Evolutionary conservation across 2,113 vertebrate genomes (phyloP), one percentile per base, ranked within the genome.

Genomic region (Myotis brandtii): DNA sequence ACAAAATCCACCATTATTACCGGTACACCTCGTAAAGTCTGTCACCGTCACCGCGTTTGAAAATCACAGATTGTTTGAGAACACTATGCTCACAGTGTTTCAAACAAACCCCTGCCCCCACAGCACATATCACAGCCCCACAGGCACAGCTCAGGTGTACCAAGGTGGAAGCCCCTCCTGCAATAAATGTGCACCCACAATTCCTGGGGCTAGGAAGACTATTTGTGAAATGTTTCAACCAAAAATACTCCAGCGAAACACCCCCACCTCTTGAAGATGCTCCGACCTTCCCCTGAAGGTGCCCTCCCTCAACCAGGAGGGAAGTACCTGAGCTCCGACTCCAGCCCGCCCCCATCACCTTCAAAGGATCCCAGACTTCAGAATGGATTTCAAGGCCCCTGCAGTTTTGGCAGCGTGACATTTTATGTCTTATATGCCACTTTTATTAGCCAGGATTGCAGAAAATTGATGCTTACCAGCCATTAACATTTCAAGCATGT

Each of bases 401-500:
- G 82, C 73, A 86, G 96, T 96, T 97, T 87, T n/a, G 93, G 67
- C 13, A 76, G 89, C 92, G 90, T 96, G 97, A 95, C 92, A 97
- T 97, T 96, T 92, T 95, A 96, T 67, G 85, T 67, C 79, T 97
- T 43, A 76, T 75, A 85, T 93, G 95, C 95, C 97, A 95, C 96
- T 96, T 93, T 98, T 97, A 97, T 98, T 98, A 97, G 95, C 91
- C 40, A 56, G 80, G 73, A 95, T 96, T 97, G 95, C 70, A 94
- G 52, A 94, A 98, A 98, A 98, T 93, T 96, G 97, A 96, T 56
- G 87, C 91, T 93, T 95, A 96, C 46, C 84, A 95, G 67, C 95
- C 96, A 97, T 76, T 96, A 97, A 93, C 93, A 81, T 97, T 92
- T 79, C 66, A 62, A 97, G 89, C 66, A 72, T 5, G 46, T 48